Percentiles rank a stretch among this genome's conserved stretches.
Evolutionary conservation across 2,113 vertebrate genomes (phyloP).

Genomic region (Centropus bengalensis): DNA sequence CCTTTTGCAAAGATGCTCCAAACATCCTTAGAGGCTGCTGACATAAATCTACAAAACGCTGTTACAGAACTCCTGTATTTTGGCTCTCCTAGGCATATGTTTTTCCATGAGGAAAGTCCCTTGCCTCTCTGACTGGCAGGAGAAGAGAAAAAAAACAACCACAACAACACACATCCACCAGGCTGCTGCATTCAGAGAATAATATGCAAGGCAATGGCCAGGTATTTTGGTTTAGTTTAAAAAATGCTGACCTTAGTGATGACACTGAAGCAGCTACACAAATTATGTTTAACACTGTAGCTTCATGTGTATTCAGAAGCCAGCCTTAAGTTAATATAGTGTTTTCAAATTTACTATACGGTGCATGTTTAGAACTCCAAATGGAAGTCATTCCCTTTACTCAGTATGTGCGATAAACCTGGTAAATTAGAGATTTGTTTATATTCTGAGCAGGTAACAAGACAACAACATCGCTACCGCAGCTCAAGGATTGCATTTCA

Average conservation of each 20-base stretch:
- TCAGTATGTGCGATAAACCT: not conserved
- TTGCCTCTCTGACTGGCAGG: not conserved
- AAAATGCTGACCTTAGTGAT: not conserved
- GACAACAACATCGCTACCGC: not conserved
- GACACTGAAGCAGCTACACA: not conserved
- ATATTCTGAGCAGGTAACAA: slow-evolving; percentile 56
- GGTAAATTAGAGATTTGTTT: slow-evolving; percentile 48
- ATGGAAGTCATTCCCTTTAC: slow-evolving; percentile 23
- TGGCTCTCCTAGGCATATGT: not conserved
- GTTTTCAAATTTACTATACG: not conserved
- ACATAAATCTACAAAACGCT: not conserved
- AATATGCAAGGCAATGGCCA: accelerated
- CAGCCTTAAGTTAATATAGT: not conserved
- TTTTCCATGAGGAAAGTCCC: not conserved
- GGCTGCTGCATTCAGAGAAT: not conserved
- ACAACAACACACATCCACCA: not conserved
- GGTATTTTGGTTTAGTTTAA: not conserved
- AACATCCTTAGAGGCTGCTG: not conserved
- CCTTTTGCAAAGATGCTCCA: not conserved
- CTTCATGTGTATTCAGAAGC: slow-evolving; percentile 25
- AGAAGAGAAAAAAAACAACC: not conserved
- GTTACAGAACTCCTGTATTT: not conserved
- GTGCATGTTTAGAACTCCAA: slow-evolving; percentile 13
- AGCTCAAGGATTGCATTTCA: slow-evolving; percentile 12
- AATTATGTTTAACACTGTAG: not conserved